phyloP scores from a whole-genome alignment of 1,140 invertebrate species.

The Cheumatopsyche charites region DNA sequence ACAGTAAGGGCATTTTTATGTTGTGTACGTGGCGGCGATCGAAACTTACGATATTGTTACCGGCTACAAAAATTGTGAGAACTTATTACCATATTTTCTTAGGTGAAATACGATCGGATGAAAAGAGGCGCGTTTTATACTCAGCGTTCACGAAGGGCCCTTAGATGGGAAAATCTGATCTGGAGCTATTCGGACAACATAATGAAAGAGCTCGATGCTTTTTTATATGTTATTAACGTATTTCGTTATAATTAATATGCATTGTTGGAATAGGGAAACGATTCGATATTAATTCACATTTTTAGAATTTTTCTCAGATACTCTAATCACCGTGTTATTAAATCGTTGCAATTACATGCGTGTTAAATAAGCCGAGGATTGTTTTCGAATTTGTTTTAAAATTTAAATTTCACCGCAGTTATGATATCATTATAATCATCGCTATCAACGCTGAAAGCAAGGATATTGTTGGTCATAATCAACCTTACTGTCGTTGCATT shows the following conservation, averaged over 20 bases:
- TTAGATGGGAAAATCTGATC: conserved; percentile 24
- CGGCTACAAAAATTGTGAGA: conserved; percentile 14
- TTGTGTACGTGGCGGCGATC: not conserved
- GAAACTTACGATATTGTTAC: not conserved
- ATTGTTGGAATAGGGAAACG: too few relatives aligned
- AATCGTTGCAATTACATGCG: too few relatives aligned
- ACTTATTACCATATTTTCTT: conserved; percentile 20
- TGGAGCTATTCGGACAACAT: conserved; percentile 5
- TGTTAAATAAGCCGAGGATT: too few relatives aligned
- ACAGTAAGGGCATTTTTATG: not conserved
- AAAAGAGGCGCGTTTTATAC: conserved; percentile 16
- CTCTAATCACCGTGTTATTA: too few relatives aligned
- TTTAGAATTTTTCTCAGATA: too few relatives aligned
- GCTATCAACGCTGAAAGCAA: too few relatives aligned
- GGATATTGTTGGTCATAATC: too few relatives aligned
- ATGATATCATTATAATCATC: too few relatives aligned
- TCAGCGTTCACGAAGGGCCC: not conserved
- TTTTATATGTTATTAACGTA: conserved; percentile 10
- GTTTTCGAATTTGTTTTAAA: too few relatives aligned
- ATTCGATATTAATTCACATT: too few relatives aligned
- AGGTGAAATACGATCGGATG: conserved; percentile 10
- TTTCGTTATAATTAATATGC: not conserved
- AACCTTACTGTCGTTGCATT: too few relatives aligned
- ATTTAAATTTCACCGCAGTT: too few relatives aligned
- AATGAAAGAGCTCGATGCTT: conserved; percentile 17